Evolutionary conservation across 2,113 vertebrate genomes (phyloP).

Genomic region (Ptilorrhoa leucosticta): DNA sequence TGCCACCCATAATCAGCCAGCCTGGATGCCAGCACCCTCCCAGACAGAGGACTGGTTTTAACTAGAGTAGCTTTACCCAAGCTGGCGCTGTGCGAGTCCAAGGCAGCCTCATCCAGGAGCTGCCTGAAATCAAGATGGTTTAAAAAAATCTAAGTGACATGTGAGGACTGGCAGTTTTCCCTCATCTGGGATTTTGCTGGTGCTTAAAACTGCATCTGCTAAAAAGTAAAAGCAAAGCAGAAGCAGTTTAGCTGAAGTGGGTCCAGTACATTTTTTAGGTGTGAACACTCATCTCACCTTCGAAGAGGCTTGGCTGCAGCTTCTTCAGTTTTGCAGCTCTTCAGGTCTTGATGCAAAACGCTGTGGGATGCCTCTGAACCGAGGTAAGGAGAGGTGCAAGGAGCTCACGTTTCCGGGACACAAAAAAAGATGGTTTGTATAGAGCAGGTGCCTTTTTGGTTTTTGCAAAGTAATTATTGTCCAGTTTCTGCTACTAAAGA

Average conservation of each 20-base stretch:
- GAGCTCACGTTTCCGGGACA: rapidly evolving
- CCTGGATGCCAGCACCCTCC: not conserved
- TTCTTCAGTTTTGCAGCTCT: not conserved
- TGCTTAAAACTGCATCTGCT: not conserved
- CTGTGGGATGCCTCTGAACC: not conserved
- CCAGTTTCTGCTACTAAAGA: not conserved
- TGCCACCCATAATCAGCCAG: not conserved
- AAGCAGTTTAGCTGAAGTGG: not conserved
- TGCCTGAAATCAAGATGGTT: not conserved
- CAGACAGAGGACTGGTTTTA: not conserved
- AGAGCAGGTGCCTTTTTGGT: not conserved
- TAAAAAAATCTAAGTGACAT: not conserved
- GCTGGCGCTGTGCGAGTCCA: not conserved
- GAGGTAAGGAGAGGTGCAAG: not conserved
- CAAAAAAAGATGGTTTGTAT: not conserved
- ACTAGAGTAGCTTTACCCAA: not conserved
- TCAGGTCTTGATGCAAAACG: not conserved
- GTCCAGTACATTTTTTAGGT: not conserved
- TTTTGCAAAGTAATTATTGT: not conserved
- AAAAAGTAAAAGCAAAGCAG: not conserved
- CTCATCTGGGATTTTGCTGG: not conserved
- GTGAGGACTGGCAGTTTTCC: not conserved
- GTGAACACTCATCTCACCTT: not conserved
- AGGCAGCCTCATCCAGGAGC: not conserved
- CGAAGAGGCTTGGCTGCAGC: not conserved